Evolutionary conservation across 2,888 invertebrate genomes (phyloP), one percentile per base, ranked within the genome.

Genomic region (Pharmacophagus antenor): DNA sequence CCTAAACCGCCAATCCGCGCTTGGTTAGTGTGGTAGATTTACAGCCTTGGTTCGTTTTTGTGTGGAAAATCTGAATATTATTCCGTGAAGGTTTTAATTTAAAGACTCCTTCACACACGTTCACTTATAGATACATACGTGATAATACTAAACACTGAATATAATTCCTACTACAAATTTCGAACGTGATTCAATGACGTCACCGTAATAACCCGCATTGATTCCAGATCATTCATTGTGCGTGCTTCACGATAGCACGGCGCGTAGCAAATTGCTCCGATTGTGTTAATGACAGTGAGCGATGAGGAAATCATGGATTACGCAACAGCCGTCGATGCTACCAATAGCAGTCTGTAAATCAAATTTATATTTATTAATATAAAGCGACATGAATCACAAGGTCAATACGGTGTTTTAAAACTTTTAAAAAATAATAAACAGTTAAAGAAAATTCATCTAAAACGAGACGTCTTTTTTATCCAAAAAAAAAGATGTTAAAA

Each of bases 231-330:
- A 44, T 44, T 44, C 42, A 44, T 44, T 44, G 42, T 44, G 18
- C 48, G 25, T 17, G 47, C 10, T 20, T 15, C 23, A 4, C 48
- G 48, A 23, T 48, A n/a, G 23, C 25, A 22, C 21, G 22, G 12
- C 25, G 23, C 48, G 17, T 25, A 48, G 48, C 48, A 48, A 48
- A 48, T 48, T 25, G 48, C 25, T 48, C 48, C 48, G 48, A 48
- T 48, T 48, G 25, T 48, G 48, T n/a, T 48, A 48, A 25, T 48
- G 48, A 48, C 48, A 48, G 17, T 48, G 49, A 50, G 23, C 27
- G 49, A 50, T 50, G 49, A 18, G 20, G 8, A 50, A 50, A 50
- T 50, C 7, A 50, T 18, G 17, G 18, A 17, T 50, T 50, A 4
- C 25, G 8, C 17, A 10, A 17, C 25, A 18, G 18, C 25, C 27